A percentile compares a stretch with the other conserved stretches of the same genome.
phyloP scores from a whole-genome alignment of 2,888 invertebrate species.

The Nipponacmea schrenckii region DNA sequence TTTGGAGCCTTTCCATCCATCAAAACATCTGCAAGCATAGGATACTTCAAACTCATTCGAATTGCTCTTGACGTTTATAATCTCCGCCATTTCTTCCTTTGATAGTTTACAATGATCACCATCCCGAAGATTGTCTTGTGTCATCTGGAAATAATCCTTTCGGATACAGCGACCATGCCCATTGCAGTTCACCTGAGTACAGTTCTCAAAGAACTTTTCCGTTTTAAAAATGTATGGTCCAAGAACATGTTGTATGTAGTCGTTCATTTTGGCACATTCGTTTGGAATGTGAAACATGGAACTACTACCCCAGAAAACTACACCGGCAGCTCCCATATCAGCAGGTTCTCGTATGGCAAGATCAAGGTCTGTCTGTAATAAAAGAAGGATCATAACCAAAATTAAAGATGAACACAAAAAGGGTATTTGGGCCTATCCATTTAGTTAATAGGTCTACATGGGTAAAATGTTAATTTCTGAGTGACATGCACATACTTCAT shows the following conservation, averaged over 20 bases:
- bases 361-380: slow-evolving; percentile 44
- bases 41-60: background rate
- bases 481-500: too few relatives aligned
- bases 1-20: background rate
- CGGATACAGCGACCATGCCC: slow-evolving; percentile 42
- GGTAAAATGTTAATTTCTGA: too few relatives aligned
- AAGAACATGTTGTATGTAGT: slow-evolving; percentile 40
- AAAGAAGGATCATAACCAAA: background rate
- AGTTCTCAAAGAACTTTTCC: slow-evolving; percentile 32
- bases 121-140: slow-evolving; percentile 22
- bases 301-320: slow-evolving; percentile 52
- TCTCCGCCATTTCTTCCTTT: too few relatives aligned
- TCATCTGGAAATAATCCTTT: slow-evolving; percentile 27
- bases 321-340: slow-evolving; percentile 48
- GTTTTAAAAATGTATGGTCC: slow-evolving; percentile 48
- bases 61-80: too few relatives aligned
- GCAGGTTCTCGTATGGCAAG: slow-evolving; percentile 45
- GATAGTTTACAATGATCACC: slow-evolving; percentile 1
- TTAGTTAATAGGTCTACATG: too few relatives aligned
- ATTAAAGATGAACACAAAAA: too few relatives aligned
- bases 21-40: background rate
- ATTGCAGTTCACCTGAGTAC: slow-evolving; percentile 31
- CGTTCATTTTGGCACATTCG: slow-evolving; percentile 38
- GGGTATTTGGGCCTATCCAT: too few relatives aligned
- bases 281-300: slow-evolving; percentile 28